A percentile compares a stretch with the other conserved stretches of the same genome.
Conservation (phyloP, 1,140 invertebrate genomes). For the Drosophila athabasca region DNA sequence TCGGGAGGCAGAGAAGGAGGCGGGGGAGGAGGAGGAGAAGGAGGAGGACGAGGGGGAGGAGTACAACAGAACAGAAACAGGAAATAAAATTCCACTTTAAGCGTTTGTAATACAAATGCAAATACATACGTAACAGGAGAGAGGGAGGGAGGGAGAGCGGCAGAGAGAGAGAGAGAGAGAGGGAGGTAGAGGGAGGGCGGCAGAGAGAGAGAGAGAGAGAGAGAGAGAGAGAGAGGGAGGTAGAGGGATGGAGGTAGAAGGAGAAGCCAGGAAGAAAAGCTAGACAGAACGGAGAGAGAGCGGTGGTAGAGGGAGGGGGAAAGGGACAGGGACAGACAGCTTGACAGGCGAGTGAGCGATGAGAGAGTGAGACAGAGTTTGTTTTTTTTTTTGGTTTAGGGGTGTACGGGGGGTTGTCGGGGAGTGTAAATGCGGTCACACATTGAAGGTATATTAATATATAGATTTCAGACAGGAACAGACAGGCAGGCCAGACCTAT, state of each 20-base stretch:
- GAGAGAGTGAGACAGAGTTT: slow-evolving; percentile 19
- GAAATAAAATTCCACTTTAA: slow-evolving; percentile 81
- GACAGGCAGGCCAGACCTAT: slow-evolving; percentile 1
- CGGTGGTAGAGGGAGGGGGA: neutral
- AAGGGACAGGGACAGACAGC: slow-evolving; percentile 19
- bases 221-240: slow-evolving; percentile 1
- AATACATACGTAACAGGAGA: slow-evolving; percentile 57
- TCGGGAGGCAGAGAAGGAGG: neutral
- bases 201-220: slow-evolving; percentile 11
- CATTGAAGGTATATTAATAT: slow-evolving; percentile 70
- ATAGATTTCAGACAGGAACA: slow-evolving; percentile 35
- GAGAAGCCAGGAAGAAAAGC: neutral
- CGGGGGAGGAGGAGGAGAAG: slow-evolving; percentile 20
- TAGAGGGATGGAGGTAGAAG: neutral
- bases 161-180: slow-evolving; percentile 13
- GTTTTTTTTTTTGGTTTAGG: neutral
- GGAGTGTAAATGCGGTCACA: slow-evolving; percentile 67
- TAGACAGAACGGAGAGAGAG: neutral
- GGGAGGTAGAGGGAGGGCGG: too few relatives aligned
- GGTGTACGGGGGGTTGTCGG: neutral
- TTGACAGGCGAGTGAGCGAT: slow-evolving; percentile 69
- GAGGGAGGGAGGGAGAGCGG: neutral
- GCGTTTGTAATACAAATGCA: slow-evolving; percentile 80
- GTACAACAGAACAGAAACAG: slow-evolving; percentile 44
- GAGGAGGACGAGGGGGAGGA: slow-evolving; percentile 27